Base-by-base conservation (phyloP, 1,140 invertebrate genomes). In the Meloidogyne floridensis region DNA sequence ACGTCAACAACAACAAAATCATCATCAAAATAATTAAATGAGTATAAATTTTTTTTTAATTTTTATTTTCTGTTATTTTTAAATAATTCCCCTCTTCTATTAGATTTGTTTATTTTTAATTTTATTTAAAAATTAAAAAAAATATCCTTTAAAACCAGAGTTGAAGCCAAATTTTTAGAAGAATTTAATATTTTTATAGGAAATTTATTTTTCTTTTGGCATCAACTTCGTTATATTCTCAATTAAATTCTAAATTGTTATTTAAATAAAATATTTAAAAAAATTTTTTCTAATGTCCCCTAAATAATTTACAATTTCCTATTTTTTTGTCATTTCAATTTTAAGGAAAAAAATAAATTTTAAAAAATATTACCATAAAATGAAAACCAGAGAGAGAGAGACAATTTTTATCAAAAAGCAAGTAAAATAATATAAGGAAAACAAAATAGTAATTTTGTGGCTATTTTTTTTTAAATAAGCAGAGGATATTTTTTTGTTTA, bases 1-100 rank as follows among this genome's bases (percentile, higher is more conserved):
- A 47, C 81, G 42, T 53, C 80, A 81, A 53, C 81, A 81, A 54
- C 75, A 54, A 7, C 71, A 54, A 20, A 11, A 80, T 4, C 18
- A 84, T 18, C 47, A 74, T 69, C 79, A 80, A 65, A 65, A 65
- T 18, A n/a, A 32, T 32, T 32, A 32, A 65, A n/a, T n/a, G n/a
- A 13, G 10, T 65, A n/a, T 18, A 65, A n/a, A n/a, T 18, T n/a
- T 65, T n/a, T n/a, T 5, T 7, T 18, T n/a, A n/a, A n/a, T 65
- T 65, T 79, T 65, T 72, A 8, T 13, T 71, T 3, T 79, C 11
- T 69, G 10, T 42, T 43, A 32, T 42, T 18, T 20, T 10, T 54
- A 9, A 32, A 76, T 54, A 10, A 32, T 32, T 32, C 32, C 32
- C 32, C 32, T 32, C 32, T 15, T 78, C 56, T 6, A 10, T 59